phyloP scores from a whole-genome alignment of 2,797 vertebrate genomes.

The Epinephelus awoara region DNA sequence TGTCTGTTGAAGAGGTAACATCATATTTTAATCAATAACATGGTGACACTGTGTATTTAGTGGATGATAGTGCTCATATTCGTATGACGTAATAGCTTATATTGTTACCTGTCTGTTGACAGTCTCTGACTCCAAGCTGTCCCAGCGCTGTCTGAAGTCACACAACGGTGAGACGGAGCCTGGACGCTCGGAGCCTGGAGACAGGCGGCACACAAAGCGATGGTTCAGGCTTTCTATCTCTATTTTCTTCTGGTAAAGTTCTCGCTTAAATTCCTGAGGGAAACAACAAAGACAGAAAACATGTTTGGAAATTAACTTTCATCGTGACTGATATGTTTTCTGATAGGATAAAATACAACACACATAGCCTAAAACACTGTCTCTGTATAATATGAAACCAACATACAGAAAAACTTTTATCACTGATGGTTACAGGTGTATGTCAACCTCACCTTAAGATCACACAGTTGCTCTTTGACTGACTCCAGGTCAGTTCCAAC shows the following conservation, averaged over 20 bases:
- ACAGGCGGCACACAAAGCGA: slow-evolving; percentile 83
- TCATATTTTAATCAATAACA: background rate
- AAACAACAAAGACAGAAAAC: background rate
- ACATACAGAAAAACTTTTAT: background rate
- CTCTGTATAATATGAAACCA: background rate
- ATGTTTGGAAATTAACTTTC: background rate
- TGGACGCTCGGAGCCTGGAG: slow-evolving; percentile 76
- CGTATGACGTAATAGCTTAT: background rate
- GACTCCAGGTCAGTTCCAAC: slow-evolving; percentile 88
- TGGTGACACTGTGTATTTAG: background rate
- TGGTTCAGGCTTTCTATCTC: slow-evolving; percentile 91
- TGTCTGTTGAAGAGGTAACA: background rate
- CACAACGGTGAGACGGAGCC: slow-evolving; percentile 76
- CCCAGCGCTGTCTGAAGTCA: slow-evolving; percentile 91
- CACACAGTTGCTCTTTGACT: slow-evolving; percentile 89
- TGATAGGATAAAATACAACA: slow-evolving; percentile 5
- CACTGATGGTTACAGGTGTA: background rate
- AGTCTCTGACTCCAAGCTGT: slow-evolving; percentile 89
- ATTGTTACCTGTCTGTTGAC: slow-evolving; percentile 88
- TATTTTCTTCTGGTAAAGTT: slow-evolving; percentile 93
- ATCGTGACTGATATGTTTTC: background rate
- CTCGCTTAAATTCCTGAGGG: slow-evolving; percentile 90
- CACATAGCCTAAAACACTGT: background rate
- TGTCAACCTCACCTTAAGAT: slow-evolving; percentile 87
- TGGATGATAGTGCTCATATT: background rate